phyloP scores from a whole-genome alignment of 2,113 vertebrate species.

The Montifringilla adamsi region DNA sequence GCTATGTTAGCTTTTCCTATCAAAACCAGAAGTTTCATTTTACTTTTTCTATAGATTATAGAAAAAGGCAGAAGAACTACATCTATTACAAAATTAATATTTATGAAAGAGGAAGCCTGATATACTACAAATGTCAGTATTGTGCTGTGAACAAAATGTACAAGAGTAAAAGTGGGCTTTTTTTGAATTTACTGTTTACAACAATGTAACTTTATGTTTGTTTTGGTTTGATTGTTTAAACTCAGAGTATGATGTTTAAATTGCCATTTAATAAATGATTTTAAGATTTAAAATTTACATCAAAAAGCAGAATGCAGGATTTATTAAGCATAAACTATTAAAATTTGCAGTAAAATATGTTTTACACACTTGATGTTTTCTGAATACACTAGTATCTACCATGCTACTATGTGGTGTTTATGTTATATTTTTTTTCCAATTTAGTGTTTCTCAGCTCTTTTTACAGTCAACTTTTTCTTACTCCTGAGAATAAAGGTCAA shows the following conservation, averaged over 20 bases:
- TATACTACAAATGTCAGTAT: background rate
- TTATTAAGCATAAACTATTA: background rate
- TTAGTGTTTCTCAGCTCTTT: background rate
- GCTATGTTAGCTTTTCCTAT: background rate
- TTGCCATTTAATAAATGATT: background rate
- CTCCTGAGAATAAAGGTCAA: background rate
- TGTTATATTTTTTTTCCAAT: background rate
- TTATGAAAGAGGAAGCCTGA: background rate
- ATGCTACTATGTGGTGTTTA: background rate
- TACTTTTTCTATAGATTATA: background rate
- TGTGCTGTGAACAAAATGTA: background rate
- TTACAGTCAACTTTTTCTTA: background rate
- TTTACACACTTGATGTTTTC: background rate
- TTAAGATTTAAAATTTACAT: background rate
- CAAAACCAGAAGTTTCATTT: background rate
- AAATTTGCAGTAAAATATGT: background rate
- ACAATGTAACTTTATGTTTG: background rate
- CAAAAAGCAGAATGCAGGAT: background rate
- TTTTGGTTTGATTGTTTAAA: background rate
- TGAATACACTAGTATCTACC: background rate
- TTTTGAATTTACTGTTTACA: background rate
- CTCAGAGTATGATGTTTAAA: background rate
- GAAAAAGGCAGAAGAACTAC: background rate
- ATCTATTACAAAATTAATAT: background rate
- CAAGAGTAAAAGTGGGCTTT: background rate